Conservation (phyloP, 1,140 invertebrate species). For the Drosophila ficusphila region DNA sequence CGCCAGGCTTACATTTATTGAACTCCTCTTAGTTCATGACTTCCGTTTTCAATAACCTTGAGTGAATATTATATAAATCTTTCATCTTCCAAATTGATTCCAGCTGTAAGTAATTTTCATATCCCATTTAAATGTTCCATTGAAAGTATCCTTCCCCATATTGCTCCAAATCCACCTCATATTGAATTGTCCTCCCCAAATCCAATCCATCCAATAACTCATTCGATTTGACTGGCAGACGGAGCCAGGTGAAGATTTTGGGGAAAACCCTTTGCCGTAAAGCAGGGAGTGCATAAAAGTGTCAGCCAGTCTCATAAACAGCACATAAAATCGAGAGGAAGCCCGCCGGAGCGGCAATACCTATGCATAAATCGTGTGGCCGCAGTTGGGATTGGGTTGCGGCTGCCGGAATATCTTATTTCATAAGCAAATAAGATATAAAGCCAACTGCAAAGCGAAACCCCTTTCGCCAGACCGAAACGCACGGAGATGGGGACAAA, state of each 20-base stretch:
- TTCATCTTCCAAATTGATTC: slow-evolving; percentile 13
- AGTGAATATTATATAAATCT: background rate
- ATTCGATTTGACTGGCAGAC: slow-evolving; percentile 30
- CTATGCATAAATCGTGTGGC: slow-evolving; percentile 55
- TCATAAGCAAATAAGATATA: slow-evolving; percentile 80
- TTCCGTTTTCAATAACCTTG: slow-evolving; percentile 1
- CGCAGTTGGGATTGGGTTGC: slow-evolving; percentile 20
- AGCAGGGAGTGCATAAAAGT: slow-evolving; percentile 69
- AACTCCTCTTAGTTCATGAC: background rate
- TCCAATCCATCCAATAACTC: slow-evolving; percentile 38
- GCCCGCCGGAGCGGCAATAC: slow-evolving; percentile 19
- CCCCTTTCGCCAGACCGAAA: slow-evolving; percentile 1
- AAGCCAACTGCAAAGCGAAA: slow-evolving; percentile 53
- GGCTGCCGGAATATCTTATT: slow-evolving; percentile 67
- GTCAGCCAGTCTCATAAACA: slow-evolving; percentile 76
- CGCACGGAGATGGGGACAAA: slow-evolving; percentile 36
- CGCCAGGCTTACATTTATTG: no score
- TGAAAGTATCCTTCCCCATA: no score
- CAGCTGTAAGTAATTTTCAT: background rate
- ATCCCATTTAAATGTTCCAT: slow-evolving; percentile 7
- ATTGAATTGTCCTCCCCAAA: slow-evolving; percentile 7
- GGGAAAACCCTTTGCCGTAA: slow-evolving; percentile 47
- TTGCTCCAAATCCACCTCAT: slow-evolving; percentile 3
- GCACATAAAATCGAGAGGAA: slow-evolving; percentile 66
- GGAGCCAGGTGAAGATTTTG: background rate